Evolutionary conservation across 1,140 invertebrate genomes (phyloP), one percentile per base, ranked within the genome.

Genomic region (Galleria mellonella): DNA sequence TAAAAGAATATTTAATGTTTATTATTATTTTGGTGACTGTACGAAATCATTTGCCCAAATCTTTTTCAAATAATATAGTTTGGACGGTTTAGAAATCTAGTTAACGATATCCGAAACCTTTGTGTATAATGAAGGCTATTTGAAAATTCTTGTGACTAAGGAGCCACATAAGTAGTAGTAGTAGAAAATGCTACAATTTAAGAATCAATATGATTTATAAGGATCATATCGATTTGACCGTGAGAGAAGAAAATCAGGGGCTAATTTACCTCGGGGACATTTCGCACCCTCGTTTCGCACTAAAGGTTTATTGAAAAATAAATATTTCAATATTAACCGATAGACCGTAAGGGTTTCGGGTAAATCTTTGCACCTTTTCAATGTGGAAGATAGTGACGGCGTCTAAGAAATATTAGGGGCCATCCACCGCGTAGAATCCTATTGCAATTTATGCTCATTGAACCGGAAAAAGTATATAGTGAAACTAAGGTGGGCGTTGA

Each of bases 391-490:
- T 59, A 62, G 60, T 62, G 58, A 62, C 51, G 55, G 51, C 59
- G 61, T 52, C 41, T 39, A 63, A 61, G 61, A 76, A 70, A 70
- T 74, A 73, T 74, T 74, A 47, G 69, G 55, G 66, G 47, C 57
- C 52, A 72, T 72, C 62, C 60, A 65, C 71, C 55, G 70, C 55
- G 58, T 54, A 65, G 61, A 78, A 82, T 84, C 74, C 76, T 76
- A 77, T 82, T 81, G 76, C 81, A 82, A 82, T 84, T 84, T 79
- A 82, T 75, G 75, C 60, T 74, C 75, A 72, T 73, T 78, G 77
- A 75, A 65, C 65, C 54, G 72, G 65, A 68, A 71, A 75, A 81
- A 81, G 69, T 76, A 63, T 78, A 72, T 63, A 59, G 73, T 68
- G 75, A 72, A 45, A 62, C 70, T 70, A 70, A 78, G 69, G 72